These are phyloP conservation scores for Aphaenogaster ashmeadi DNA, from an alignment of 1,140 invertebrate genomes.

Conservation along the genomic window DNA sequence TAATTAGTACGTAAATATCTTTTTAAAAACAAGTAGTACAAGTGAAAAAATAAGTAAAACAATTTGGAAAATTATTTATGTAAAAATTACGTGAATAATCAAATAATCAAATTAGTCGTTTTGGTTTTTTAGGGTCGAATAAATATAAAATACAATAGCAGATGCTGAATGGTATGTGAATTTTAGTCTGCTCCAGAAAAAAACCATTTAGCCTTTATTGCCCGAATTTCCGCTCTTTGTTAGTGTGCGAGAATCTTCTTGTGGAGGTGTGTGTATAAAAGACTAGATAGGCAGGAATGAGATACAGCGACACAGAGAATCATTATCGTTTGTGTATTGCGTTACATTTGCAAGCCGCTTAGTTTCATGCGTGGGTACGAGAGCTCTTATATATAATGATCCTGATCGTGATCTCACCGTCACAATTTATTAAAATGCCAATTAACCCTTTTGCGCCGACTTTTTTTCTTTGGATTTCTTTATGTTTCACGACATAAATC, in stretches of 20 bases:
- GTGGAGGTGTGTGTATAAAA: background rate
- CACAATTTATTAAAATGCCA: background rate
- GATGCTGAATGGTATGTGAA: too few relatives aligned
- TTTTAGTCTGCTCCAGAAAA: too few relatives aligned
- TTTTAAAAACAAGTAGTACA: background rate
- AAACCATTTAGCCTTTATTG: background rate
- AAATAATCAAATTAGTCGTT: too few relatives aligned
- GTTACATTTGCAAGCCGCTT: background rate
- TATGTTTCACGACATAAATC: too few relatives aligned
- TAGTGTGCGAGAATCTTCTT: background rate
- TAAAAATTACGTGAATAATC: background rate
- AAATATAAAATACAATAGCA: too few relatives aligned
- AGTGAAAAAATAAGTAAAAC: background rate
- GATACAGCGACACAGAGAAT: background rate
- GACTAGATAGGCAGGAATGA: background rate
- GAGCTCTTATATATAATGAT: background rate
- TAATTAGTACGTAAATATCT: background rate
- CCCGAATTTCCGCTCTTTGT: background rate
- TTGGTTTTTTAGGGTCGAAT: too few relatives aligned
- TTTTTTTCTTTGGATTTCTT: too few relatives aligned
- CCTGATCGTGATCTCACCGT: slow-evolving; percentile 52
- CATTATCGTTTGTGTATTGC: background rate
- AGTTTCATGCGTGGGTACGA: background rate
- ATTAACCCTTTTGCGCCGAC: background rate
- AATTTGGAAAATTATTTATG: background rate